Conservation (phyloP, 1,140 invertebrate genomes). For the Arctopsyche grandis region DNA sequence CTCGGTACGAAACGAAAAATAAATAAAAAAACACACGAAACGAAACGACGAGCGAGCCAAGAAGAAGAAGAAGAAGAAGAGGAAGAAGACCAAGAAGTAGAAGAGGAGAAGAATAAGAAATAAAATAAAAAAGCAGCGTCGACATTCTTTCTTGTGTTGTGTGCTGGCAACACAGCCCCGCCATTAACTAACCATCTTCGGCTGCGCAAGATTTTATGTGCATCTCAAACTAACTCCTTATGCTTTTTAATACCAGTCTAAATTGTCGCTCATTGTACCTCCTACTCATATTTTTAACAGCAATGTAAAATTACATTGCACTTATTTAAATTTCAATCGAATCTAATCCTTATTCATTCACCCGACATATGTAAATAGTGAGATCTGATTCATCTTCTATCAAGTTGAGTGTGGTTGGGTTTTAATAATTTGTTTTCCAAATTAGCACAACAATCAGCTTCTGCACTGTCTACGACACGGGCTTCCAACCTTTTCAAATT, state of each 20-base stretch:
- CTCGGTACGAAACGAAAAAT: conserved; percentile 45
- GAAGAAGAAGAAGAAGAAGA: conserved; percentile 15
- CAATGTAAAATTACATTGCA: too few relatives aligned
- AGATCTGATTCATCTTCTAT: too few relatives aligned
- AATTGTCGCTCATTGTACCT: conserved; percentile 23
- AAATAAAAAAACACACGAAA: background rate
- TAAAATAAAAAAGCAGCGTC: background rate
- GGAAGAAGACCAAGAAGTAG: background rate
- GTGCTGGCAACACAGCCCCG: conserved; percentile 43
- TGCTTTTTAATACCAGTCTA: background rate
- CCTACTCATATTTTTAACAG: too few relatives aligned
- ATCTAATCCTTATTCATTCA: too few relatives aligned
- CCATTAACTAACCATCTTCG: conserved; percentile 39
- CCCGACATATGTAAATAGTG: too few relatives aligned
- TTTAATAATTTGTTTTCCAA: too few relatives aligned
- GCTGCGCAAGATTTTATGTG: conserved; percentile 37
- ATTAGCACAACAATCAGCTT: too few relatives aligned
- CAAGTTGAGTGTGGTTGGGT: too few relatives aligned
- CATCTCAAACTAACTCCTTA: background rate
- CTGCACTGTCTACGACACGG: too few relatives aligned
- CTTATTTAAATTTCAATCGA: too few relatives aligned
- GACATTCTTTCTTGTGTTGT: conserved; percentile 46
- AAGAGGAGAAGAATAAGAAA: background rate
- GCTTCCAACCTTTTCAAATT: too few relatives aligned
- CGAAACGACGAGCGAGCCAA: background rate